Conservation (phyloP, 2,113 vertebrate genomes). For the Chaenogobius annularis region DNA sequence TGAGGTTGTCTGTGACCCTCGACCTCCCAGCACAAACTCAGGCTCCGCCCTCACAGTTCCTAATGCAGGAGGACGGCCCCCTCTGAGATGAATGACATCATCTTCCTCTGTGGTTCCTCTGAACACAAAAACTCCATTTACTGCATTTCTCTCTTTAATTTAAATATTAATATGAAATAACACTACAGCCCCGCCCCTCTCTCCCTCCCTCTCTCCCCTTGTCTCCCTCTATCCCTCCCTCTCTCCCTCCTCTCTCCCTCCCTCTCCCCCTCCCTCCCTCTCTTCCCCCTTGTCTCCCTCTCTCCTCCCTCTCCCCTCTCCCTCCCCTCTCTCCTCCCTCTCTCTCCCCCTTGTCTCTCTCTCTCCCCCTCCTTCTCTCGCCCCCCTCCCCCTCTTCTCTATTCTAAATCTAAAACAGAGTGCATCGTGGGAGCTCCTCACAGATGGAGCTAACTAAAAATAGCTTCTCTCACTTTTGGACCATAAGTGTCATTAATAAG, state of each 20-base stretch:
- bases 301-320: background rate
- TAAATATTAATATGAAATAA: too few species aligned
- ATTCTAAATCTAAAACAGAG: constrained; percentile 1
- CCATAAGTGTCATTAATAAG: constrained; percentile 1
- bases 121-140: too few species aligned
- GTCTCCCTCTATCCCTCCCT: background rate
- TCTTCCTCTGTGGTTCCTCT: too few species aligned
- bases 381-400: background rate
- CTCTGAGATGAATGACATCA: too few species aligned
- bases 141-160: background rate
- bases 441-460: constrained; percentile 27
- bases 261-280: background rate
- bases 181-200: too few species aligned
- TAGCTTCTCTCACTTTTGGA: background rate
- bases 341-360: background rate
- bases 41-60: too few species aligned
- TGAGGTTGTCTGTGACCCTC: too few species aligned
- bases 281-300: background rate
- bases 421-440: constrained; percentile 3
- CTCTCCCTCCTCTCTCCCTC: background rate
- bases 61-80: too few species aligned
- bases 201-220: background rate
- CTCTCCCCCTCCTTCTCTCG: background rate
- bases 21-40: too few species aligned
- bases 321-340: background rate